Evolutionary conservation across 1,140 invertebrate genomes (phyloP).

Genomic region (Spodoptera frugiperda): DNA sequence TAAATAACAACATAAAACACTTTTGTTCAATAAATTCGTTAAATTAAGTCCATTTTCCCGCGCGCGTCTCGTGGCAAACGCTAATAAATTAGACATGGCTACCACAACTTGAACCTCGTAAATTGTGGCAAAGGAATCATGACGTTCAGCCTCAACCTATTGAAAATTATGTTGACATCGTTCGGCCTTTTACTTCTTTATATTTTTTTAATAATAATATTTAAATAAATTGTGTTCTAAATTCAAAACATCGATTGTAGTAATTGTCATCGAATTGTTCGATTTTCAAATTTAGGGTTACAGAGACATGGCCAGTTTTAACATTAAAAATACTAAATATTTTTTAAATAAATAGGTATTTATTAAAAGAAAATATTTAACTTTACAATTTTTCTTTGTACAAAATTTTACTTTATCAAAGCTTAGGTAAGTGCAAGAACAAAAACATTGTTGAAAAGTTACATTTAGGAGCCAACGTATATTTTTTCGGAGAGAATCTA

Average conservation of each 20-base stretch:
- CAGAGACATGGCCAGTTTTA: too few species aligned
- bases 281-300: too few species aligned
- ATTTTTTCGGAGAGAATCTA: background rate
- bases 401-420: background rate
- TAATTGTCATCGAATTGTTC: too few species aligned
- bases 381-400: conserved; percentile 1
- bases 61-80: conserved; percentile 7
- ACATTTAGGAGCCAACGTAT: background rate
- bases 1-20: conserved; percentile 30
- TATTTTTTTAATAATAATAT: background rate
- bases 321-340: too few species aligned
- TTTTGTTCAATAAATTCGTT: conserved; percentile 11
- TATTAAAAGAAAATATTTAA: too few species aligned
- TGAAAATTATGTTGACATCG: conserved; percentile 5
- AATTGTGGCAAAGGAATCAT: conserved; percentile 37
- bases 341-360: too few species aligned
- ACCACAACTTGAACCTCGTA: conserved; percentile 18
- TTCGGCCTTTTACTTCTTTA: background rate
- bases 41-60: conserved; percentile 5
- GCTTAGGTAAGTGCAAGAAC: background rate
- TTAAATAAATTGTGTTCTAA: background rate
- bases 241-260: too few species aligned
- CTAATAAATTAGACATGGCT: conserved; percentile 40
- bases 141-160: conserved; percentile 27
- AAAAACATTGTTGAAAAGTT: conserved; percentile 12